These are phyloP conservation scores for Habrosyne pyritoides DNA, from an alignment of 2,888 invertebrate genomes.

Conservation along the genomic window DNA sequence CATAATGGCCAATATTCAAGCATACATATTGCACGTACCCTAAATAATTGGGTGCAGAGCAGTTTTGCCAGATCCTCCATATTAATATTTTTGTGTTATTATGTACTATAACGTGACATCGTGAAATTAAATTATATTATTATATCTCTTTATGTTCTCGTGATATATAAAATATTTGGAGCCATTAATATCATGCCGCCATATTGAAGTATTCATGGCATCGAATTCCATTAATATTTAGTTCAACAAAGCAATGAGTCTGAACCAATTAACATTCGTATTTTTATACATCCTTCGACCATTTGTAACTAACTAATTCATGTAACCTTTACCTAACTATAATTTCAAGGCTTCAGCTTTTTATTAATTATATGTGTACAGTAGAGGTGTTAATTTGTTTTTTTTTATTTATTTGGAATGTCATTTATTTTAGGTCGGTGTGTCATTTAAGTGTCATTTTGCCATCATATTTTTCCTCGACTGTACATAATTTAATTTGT, in stretches of 20 bases:
- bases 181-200: background rate
- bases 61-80: no score
- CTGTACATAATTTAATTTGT: background rate
- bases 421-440: background rate
- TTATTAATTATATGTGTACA: background rate
- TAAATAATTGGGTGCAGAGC: no score
- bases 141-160: no score
- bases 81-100: no score
- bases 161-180: background rate
- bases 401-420: background rate
- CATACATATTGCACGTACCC: no score
- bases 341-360: background rate
- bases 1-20: no score
- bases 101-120: background rate
- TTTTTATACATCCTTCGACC: background rate
- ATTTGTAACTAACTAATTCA: background rate
- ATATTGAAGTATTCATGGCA: constrained; percentile 4
- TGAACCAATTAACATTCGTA: constrained; percentile 2
- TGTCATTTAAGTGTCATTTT: background rate
- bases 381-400: background rate
- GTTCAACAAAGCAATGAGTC: constrained; percentile 3
- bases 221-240: background rate
- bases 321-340: constrained; percentile 1
- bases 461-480: background rate
- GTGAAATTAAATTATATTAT: background rate